phyloP scores from a whole-genome alignment of 1,140 invertebrate genomes.

The Ptiloglossa arizonensis region DNA sequence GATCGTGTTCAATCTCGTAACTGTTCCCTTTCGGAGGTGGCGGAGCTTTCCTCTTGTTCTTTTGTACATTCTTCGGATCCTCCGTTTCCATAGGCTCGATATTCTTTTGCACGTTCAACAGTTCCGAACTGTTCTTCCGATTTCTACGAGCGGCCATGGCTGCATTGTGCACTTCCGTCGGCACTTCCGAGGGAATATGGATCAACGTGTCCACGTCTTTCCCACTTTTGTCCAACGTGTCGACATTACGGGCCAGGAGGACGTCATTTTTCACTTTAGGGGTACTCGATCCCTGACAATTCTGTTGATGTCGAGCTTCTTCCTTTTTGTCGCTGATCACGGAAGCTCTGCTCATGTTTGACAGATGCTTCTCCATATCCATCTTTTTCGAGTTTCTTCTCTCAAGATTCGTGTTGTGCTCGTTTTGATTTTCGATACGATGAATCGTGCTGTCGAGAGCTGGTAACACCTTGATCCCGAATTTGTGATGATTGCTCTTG shows the following conservation, averaged over 20 bases:
- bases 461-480: conserved; percentile 86
- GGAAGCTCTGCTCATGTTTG: neutral
- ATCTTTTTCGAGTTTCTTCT: conserved; percentile 76
- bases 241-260: conserved; percentile 52
- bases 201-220: conserved; percentile 35
- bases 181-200: conserved; percentile 80
- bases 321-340: neutral
- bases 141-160: conserved; percentile 86
- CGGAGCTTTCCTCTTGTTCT: conserved; percentile 88
- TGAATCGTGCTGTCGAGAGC: conserved; percentile 77
- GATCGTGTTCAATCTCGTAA: conserved; percentile 52
- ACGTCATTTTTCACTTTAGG: conserved; percentile 5
- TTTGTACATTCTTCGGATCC: conserved; percentile 80
- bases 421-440: conserved; percentile 80
- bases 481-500: conserved; percentile 82
- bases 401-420: conserved; percentile 80
- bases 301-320: conserved; percentile 25
- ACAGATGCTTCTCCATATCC: conserved; percentile 62
- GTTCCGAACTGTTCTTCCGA: conserved; percentile 82
- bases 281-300: neutral
- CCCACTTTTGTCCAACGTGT: conserved; percentile 58
- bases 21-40: conserved; percentile 82
- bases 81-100: conserved; percentile 53
- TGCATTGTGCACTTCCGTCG: conserved; percentile 87
- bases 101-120: conserved; percentile 58